Evolutionary conservation across 2,797 vertebrate genomes (phyloP).

Genomic region (Scolopax rusticola): DNA sequence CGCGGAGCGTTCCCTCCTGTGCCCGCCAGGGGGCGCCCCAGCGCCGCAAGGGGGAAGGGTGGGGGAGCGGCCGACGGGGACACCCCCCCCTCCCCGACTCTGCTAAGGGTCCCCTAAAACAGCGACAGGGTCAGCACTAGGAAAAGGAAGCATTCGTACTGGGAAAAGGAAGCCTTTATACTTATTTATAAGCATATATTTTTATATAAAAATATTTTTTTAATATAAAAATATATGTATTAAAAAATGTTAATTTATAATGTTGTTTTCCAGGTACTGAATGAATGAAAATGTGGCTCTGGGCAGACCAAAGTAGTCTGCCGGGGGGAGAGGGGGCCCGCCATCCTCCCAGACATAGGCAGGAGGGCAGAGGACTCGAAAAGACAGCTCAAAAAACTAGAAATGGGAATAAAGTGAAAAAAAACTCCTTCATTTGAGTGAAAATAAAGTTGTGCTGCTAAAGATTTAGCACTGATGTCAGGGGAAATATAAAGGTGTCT

Average conservation of each 20-base stretch:
- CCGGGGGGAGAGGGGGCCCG: too few species aligned
- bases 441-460: not conserved
- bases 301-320: too few species aligned
- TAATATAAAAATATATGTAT: not conserved
- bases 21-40: slow-evolving; percentile 47
- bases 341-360: not conserved
- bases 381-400: not conserved
- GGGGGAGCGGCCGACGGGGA: too few species aligned
- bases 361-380: not conserved
- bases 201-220: not conserved
- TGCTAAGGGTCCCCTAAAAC: not conserved
- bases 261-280: not conserved
- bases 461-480: not conserved
- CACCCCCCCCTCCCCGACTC: too few species aligned
- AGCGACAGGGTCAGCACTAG: not conserved
- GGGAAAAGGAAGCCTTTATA: not conserved
- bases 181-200: not conserved
- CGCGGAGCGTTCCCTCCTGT: too few species aligned
- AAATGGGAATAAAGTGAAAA: not conserved
- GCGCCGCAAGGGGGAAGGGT: slow-evolving; percentile 17
- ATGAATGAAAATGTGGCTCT: not conserved
- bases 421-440: not conserved
- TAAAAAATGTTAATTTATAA: not conserved
- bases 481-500: not conserved
- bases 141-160: not conserved